Evolutionary conservation across 2,113 vertebrate species (phyloP).

Genomic region (Regulus satrapa): DNA sequence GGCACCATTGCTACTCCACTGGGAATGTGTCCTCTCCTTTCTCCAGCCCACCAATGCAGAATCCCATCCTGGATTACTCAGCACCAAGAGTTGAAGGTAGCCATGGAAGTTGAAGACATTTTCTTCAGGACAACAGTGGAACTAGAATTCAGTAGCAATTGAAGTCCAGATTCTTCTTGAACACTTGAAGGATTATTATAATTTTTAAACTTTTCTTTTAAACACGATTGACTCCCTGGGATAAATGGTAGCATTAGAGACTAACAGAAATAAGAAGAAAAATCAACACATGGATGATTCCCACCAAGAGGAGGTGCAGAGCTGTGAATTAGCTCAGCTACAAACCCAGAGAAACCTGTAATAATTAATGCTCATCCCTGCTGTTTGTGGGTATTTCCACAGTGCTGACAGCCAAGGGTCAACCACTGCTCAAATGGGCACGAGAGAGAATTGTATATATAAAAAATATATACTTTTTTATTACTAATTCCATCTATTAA

Average conservation of each 20-base stretch:
- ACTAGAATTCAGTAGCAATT: background rate
- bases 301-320: background rate
- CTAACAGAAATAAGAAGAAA: background rate
- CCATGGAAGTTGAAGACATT: background rate
- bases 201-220: too few relatives aligned
- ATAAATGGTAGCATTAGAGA: too few relatives aligned
- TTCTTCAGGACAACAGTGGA: background rate
- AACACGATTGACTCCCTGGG: too few relatives aligned
- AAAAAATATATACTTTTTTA: background rate
- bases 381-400: background rate
- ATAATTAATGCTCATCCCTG: background rate
- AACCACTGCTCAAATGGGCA: background rate
- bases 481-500: background rate
- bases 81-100: background rate
- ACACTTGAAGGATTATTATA: background rate
- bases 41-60: background rate
- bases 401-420: background rate
- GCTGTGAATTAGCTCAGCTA: background rate
- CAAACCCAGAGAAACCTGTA: background rate
- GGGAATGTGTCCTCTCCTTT: conserved; percentile 38
- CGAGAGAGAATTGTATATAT: background rate
- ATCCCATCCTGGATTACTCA: background rate
- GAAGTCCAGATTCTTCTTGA: background rate
- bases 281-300: background rate
- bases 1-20: conserved; percentile 12